A percentile compares a stretch with the other conserved stretches of the same genome.
Evolutionary conservation across 2,888 invertebrate species (phyloP).

Genomic region (Eristalis pertinax): DNA sequence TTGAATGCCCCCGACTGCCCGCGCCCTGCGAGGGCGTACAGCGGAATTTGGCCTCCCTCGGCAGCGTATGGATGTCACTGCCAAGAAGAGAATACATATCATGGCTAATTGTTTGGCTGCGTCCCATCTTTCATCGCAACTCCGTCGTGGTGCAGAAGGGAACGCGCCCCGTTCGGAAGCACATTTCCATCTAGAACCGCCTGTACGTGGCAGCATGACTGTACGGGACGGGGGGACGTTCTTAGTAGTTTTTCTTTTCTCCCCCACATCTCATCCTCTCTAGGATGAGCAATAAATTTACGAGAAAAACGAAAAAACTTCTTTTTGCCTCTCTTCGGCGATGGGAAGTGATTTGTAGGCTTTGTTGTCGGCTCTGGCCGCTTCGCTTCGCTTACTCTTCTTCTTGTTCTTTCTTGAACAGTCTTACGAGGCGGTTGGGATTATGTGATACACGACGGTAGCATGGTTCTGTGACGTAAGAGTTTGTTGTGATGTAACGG

Average conservation of each 20-base stretch:
- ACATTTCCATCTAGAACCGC: constrained; percentile 17
- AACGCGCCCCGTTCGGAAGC: neutral
- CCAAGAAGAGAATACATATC: constrained; percentile 56
- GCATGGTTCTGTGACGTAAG: constrained; percentile 16
- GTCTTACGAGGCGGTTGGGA: constrained; percentile 17
- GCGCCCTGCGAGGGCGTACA: constrained; percentile 2
- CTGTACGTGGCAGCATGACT: neutral
- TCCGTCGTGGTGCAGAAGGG: neutral
- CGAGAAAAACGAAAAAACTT: constrained; percentile 17
- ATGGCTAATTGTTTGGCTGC: constrained; percentile 66
- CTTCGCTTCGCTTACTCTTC: neutral
- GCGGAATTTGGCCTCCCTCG: constrained; percentile 49
- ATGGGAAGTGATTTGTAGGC: constrained; percentile 50
- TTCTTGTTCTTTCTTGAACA: neutral
- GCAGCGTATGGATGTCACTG: constrained; percentile 46
- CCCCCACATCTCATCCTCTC: neutral
- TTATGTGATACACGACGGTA: neutral
- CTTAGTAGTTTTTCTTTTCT: neutral
- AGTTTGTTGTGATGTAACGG: constrained; percentile 19
- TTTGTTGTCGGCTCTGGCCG: constrained; percentile 9
- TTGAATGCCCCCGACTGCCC: constrained; percentile 22
- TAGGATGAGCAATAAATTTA: constrained; percentile 50
- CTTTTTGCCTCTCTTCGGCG: neutral
- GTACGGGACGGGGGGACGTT: neutral
- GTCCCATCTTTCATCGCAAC: constrained; percentile 46